Evolutionary conservation across 2,888 invertebrate genomes (phyloP).

Genomic region (Sericinus montela): DNA sequence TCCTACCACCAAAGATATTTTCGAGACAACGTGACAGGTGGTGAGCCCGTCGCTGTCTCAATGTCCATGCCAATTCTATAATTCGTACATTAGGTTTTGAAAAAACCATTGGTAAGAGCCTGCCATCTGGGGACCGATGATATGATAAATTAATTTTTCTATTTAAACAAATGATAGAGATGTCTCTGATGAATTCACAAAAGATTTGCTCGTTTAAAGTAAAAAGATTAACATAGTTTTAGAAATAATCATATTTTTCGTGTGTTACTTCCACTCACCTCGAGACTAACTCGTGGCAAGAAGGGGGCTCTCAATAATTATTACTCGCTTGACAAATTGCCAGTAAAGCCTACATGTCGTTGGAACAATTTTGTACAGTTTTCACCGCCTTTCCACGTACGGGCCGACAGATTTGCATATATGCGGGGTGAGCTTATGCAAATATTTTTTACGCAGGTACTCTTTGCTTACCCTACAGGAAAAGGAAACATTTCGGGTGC

Average conservation of each 20-base stretch:
- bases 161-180: no score
- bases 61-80: no score
- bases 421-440: conserved; percentile 70
- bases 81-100: no score
- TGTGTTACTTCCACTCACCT: conserved; percentile 25
- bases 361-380: conserved; percentile 77
- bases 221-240: neutral
- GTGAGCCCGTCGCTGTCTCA: no score
- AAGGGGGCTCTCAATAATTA: conserved; percentile 67
- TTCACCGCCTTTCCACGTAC: conserved; percentile 65
- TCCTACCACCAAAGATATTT: no score
- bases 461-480: conserved; percentile 62
- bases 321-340: conserved; percentile 75
- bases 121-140: no score
- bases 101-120: no score
- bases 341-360: conserved; percentile 66
- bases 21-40: no score
- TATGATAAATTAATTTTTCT: no score
- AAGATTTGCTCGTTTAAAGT: no score
- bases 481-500: conserved; percentile 68
- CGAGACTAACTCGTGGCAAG: conserved; percentile 42
- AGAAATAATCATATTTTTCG: neutral
- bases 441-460: conserved; percentile 75
- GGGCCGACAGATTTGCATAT: conserved; percentile 71
- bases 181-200: no score